Percentiles rank a stretch among this genome's conserved stretches.
Conservation (phyloP, 2,113 vertebrate genomes). For the Manacus vitellinus region DNA sequence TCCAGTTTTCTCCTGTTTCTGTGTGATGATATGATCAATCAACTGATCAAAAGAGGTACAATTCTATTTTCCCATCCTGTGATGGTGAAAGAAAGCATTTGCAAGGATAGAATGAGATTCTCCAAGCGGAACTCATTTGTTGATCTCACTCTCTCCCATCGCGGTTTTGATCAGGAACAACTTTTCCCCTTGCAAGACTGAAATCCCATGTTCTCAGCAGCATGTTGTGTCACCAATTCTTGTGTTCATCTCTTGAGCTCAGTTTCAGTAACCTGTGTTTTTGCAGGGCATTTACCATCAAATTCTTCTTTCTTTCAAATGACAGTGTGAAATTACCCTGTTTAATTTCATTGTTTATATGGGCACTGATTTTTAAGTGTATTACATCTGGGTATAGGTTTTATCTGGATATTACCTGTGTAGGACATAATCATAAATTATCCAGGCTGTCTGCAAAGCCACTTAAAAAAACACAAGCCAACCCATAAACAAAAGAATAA, state of each 20-base stretch:
- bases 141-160: not conserved
- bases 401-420: not conserved
- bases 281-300: not conserved
- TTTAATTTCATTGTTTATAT: not conserved
- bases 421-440: not conserved
- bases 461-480: not conserved
- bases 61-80: not conserved
- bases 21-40: not conserved
- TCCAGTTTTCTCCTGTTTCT: conserved; percentile 4
- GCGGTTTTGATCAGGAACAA: not conserved
- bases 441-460: not conserved
- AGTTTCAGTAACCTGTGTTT: not conserved
- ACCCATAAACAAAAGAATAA: not conserved
- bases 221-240: not conserved
- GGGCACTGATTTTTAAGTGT: not conserved
- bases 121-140: not conserved
- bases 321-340: not conserved
- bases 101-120: not conserved
- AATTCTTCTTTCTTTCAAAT: not conserved
- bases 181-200: not conserved
- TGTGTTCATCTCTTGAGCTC: not conserved
- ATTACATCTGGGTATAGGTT: not conserved
- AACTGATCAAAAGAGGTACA: not conserved
- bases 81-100: not conserved
- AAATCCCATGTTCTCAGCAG: not conserved